These are phyloP conservation scores for Arge pagana DNA, from an alignment of 2,888 invertebrate genomes.

Conservation along the genomic window DNA sequence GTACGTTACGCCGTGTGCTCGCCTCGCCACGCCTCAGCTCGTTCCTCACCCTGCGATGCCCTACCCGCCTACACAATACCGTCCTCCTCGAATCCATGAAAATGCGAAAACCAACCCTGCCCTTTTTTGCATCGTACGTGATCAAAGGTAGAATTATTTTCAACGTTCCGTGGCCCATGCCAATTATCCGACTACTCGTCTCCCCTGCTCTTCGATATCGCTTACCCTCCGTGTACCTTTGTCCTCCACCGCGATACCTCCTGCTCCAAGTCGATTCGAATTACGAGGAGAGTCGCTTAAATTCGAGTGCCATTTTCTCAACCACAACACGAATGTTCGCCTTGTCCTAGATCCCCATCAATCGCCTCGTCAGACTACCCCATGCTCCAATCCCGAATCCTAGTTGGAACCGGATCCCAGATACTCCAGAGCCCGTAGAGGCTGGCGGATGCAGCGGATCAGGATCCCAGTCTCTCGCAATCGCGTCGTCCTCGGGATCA, in stretches of 20 bases:
- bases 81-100: constrained; percentile 1
- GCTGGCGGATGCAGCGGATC: too few relatives aligned
- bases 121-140: constrained; percentile 7
- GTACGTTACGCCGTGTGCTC: background rate
- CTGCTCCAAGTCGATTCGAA: too few relatives aligned
- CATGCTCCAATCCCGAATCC: too few relatives aligned
- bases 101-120: constrained; percentile 11
- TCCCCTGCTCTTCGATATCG: background rate
- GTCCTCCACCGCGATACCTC: background rate
- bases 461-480: too few relatives aligned
- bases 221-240: background rate
- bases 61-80: background rate
- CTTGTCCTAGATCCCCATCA: too few relatives aligned
- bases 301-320: too few relatives aligned
- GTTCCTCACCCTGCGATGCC: background rate
- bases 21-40: background rate
- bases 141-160: constrained; percentile 20
- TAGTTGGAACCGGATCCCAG: too few relatives aligned
- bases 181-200: constrained; percentile 16
- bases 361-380: too few relatives aligned
- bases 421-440: too few relatives aligned
- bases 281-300: too few relatives aligned
- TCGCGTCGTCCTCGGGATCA: too few relatives aligned
- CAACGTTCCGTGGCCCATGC: constrained; percentile 12
- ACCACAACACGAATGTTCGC: too few relatives aligned